These are phyloP conservation scores for Globia sparganii DNA, from an alignment of 2,888 invertebrate species.

Conservation along the genomic window DNA sequence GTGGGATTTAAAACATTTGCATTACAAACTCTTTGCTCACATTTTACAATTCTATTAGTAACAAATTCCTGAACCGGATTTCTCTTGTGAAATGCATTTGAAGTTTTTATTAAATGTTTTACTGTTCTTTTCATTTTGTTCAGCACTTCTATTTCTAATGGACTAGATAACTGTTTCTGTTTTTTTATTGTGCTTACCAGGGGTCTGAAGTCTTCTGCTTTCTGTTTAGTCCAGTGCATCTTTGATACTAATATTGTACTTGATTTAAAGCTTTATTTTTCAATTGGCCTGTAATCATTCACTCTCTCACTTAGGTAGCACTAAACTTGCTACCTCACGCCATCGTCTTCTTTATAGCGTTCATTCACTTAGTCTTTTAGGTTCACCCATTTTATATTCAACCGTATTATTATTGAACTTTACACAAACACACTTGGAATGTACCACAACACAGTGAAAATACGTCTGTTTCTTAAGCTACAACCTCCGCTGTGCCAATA, in stretches of 20 bases:
- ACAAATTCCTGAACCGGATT: conserved; percentile 36
- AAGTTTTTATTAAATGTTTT: conserved; percentile 40
- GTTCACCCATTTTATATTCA: conserved; percentile 20
- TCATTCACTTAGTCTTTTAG: background rate
- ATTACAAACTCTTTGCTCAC: conserved; percentile 28
- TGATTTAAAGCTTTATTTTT: conserved; percentile 31
- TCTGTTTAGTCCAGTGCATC: conserved; percentile 52
- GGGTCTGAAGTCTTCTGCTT: conserved; percentile 29
- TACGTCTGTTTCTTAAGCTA: conserved; percentile 24
- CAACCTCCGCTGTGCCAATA: conserved; percentile 25
- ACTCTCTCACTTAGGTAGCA: conserved; percentile 7
- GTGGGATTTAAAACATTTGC: conserved; percentile 46
- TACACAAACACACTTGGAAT: conserved; percentile 26
- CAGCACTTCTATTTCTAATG: conserved; percentile 25
- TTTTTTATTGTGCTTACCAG: conserved; percentile 46
- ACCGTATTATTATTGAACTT: conserved; percentile 6
- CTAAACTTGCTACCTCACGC: conserved; percentile 1
- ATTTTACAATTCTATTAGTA: conserved; percentile 45
- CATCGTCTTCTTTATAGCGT: conserved; percentile 12
- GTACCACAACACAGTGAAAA: conserved; percentile 33
- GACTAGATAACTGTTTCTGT: background rate
- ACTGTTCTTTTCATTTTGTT: conserved; percentile 31
- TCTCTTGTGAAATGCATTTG: conserved; percentile 41
- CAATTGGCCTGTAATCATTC: conserved; percentile 20
- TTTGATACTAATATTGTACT: conserved; percentile 12